Evolutionary conservation across 1,140 invertebrate species (phyloP), one percentile per base, ranked within the genome.

Genomic region (Cyclargus thomasi): DNA sequence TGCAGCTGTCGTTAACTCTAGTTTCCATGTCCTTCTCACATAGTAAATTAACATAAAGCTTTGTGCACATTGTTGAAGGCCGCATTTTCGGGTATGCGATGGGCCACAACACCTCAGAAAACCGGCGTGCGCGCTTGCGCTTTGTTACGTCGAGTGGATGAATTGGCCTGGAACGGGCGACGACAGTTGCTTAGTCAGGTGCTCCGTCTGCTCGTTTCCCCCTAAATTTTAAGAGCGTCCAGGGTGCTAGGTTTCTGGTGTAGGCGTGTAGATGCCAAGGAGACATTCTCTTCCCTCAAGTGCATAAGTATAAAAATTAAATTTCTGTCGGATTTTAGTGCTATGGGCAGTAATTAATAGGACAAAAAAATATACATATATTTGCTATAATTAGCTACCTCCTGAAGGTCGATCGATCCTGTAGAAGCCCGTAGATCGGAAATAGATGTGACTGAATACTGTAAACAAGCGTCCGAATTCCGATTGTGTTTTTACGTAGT

Each of bases 401-500:
- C 6, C 18, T 21, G 55, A 59, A 59, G 55, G 55, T 20, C 55
- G 17, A 59, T 59, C 55, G 10, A 59, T 59, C 20, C 55, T 59
- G 18, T 8, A 14, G 53, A 7, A 55, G 18, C 18, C 18, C 53
- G n/a, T 59, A 59, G 55, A 6, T 59, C 55, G 10, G 10, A 59
- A 59, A 59, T 59, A 59, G 55, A 59, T 7, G 17, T 21, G 20
- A 59, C 55, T 11, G 20, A 59, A 59, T 59, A 20, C 21, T 59
- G 55, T 59, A 59, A 59, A 59, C 55, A 59, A 59, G 55, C 55
- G 55, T 11, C 29, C 29, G 29, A 29, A 29, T 29, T 59, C 55
- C 55, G 55, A 59, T 59, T 59, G 55, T 59, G 20, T 59, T 59
- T 59, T 59, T 59, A 20, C 17, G 55, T 59, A 59, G 55, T 59